Evolutionary conservation across 2,888 invertebrate genomes (phyloP).

Genomic region (Nebria brevicollis): DNA sequence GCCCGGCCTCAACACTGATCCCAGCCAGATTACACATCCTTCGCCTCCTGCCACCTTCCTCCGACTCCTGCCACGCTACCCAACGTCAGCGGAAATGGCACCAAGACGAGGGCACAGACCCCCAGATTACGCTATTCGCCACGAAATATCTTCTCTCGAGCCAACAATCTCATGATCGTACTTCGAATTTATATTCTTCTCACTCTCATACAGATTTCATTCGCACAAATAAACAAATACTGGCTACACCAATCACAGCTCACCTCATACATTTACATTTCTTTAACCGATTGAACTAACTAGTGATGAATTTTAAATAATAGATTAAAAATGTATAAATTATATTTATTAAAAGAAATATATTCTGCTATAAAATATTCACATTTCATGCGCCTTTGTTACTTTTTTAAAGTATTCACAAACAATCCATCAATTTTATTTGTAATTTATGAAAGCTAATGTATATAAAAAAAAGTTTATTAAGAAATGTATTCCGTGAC

Average conservation of each 20-base stretch:
- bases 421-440: background rate
- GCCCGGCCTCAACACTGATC: background rate
- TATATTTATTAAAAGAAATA: too few relatives aligned
- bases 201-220: background rate
- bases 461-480: too few relatives aligned
- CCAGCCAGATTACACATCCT: slow-evolving; percentile 11
- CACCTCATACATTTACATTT: too few relatives aligned
- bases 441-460: background rate
- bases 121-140: background rate
- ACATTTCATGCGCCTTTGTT: too few relatives aligned
- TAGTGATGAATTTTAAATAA: too few relatives aligned
- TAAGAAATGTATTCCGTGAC: too few relatives aligned
- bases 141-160: background rate
- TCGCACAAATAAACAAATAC: background rate
- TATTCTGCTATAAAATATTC: too few relatives aligned
- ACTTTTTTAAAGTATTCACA: too few relatives aligned
- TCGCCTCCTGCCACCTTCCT: background rate
- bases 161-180: background rate
- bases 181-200: background rate
- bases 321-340: too few relatives aligned
- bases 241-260: too few relatives aligned
- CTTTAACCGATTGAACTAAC: too few relatives aligned
- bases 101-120: background rate
- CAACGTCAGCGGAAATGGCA: background rate
- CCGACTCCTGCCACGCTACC: background rate